Evolutionary conservation across 2,113 vertebrate species (phyloP).

Genomic region (Oreochromis niloticus): DNA sequence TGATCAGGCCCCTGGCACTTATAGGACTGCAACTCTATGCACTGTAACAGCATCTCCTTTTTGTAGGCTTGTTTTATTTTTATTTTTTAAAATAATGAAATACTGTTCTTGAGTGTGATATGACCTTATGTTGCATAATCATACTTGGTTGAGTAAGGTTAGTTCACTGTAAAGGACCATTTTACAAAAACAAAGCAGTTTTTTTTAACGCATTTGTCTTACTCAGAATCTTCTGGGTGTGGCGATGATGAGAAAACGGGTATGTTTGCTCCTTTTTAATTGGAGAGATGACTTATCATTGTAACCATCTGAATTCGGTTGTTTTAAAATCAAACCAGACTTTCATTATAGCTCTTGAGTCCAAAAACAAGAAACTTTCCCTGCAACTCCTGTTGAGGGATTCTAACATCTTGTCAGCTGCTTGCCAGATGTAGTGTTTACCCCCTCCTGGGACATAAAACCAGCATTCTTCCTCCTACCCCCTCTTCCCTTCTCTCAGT

Average conservation of each 20-base stretch:
- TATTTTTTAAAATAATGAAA: not conserved
- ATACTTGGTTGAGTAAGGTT: not conserved
- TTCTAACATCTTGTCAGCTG: not conserved
- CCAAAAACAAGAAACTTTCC: not conserved
- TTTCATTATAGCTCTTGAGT: fast-evolving
- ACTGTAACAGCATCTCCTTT: not conserved
- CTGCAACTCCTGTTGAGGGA: not conserved
- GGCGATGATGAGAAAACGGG: not conserved
- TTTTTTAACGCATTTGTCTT: not conserved
- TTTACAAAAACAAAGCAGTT: not conserved
- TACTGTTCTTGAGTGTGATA: not conserved
- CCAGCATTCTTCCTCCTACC: not conserved
- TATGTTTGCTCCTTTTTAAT: not conserved
- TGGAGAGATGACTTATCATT: not conserved
- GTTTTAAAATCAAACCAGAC: not conserved
- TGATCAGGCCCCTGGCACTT: not conserved
- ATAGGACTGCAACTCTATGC: not conserved
- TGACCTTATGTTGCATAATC: not conserved
- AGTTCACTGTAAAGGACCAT: not conserved
- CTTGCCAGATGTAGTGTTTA: conserved; percentile 10
- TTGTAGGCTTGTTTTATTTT: not conserved
- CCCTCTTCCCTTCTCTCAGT: not conserved
- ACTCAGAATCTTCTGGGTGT: not conserved
- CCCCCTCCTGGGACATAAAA: not conserved
- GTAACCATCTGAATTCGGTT: not conserved